Evolutionary conservation across 37 sponge, comb jelly and placozoan species (phyloP).

Genomic region (Spongia lamella): DNA sequence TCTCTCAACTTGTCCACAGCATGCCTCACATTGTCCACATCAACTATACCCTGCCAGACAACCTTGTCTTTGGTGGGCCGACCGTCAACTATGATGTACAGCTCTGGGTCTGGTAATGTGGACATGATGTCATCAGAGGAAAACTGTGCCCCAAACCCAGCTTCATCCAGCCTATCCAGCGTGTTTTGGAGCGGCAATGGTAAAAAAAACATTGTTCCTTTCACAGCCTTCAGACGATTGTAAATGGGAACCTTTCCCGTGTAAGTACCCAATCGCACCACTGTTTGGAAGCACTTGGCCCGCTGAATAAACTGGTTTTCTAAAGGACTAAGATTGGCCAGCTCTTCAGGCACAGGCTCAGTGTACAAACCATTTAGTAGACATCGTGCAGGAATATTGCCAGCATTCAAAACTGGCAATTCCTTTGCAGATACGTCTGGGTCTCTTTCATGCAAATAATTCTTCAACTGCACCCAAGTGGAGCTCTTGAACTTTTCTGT

Average conservation of each 20-base stretch:
- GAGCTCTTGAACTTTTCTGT: too few species aligned
- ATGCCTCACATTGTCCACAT: conserved; percentile 28
- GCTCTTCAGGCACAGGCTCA: conserved; percentile 13
- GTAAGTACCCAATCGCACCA: conserved; percentile 56
- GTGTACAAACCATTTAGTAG: conserved; percentile 21
- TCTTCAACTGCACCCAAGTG: too few species aligned
- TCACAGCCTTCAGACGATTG: conserved; percentile 45
- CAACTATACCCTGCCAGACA: conserved; percentile 25
- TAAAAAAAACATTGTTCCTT: conserved; percentile 50
- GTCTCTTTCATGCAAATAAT: too few species aligned
- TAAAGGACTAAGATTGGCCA: too few species aligned
- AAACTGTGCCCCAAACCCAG: neutral
- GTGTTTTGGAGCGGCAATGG: conserved; percentile 54
- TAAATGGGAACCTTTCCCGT: conserved; percentile 47
- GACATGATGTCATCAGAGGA: neutral
- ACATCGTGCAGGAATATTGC: too few species aligned
- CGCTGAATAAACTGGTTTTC: too few species aligned
- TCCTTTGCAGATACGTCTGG: too few species aligned
- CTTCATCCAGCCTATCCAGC: conserved; percentile 28
- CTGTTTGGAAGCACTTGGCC: conserved; percentile 62
- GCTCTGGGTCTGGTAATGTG: conserved; percentile 7
- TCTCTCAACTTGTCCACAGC: conserved; percentile 24
- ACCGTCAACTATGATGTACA: neutral
- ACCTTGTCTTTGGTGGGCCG: neutral
- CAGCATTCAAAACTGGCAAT: too few species aligned